Evolutionary conservation across 35 echinoderm and acorn worm species (phyloP), one percentile per base, ranked within the genome.

Genomic region (Eucidaris tribuloides): DNA sequence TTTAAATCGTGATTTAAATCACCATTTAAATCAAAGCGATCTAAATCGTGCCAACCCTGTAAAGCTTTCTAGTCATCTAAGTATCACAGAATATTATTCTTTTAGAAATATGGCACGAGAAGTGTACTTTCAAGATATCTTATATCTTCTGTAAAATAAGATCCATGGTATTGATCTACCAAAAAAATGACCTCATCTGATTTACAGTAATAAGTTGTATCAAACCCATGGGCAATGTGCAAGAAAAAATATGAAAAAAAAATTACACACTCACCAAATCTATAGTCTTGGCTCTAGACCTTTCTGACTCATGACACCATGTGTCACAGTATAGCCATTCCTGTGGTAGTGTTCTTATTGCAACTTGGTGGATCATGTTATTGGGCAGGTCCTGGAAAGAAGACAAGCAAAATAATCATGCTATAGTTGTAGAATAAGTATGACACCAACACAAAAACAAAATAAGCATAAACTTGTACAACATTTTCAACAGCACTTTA

Each of bases 261-360:
- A n/a, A n/a, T n/a, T n/a, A n/a, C n/a, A 54, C 34, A 78, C 96
- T 87, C 83, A 93, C 96, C 90, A 97, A 83, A 81, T 98, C 95
- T 89, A 98, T 98, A 13, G 95, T 98, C 80, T 98, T 98, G 40
- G 95, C 95, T 60, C 22, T 65, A 43, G 65, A 27, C 78, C 86
- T 81, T 76, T 84, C 86, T 20, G 62, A 20, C 49, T 93, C 87
- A 61, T 91, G 92, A 50, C 95, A 98, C 95, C 95, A 98, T 0
- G 95, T 98, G 79, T 93, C 90, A 88, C 95, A 97, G 90, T 91
- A 98, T 20, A 98, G 55, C 95, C 95, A 98, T 64, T 98, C 95
- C 65, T 98, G 95, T 27, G 95, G 95, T 79, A 98, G 62, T 27
- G 85, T 85, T 34, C 82, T 63, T 85, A 98, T 98, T 31, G 85